A percentile compares a stretch with the other conserved stretches of the same genome.
Conservation (phyloP, 1,140 invertebrate species). For the Melipona quadrifasciata region DNA sequence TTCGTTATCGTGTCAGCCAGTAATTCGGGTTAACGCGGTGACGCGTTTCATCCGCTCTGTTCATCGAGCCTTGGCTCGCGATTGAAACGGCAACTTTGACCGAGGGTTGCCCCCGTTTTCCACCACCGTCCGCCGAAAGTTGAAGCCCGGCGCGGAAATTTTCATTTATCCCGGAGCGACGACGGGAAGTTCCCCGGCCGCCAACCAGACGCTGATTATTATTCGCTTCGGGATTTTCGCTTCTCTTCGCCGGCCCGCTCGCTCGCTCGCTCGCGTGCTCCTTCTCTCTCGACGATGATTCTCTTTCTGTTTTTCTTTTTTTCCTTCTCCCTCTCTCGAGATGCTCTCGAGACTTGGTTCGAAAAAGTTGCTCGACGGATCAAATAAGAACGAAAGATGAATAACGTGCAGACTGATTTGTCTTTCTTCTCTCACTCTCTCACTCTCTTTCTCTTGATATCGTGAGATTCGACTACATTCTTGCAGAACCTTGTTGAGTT, state of each 20-base stretch:
- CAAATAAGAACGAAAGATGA: neutral
- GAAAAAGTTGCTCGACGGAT: neutral
- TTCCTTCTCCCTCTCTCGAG: no score
- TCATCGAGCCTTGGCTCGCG: neutral
- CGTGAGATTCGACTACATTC: no score
- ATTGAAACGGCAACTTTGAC: conserved; percentile 34
- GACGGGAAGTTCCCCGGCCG: neutral
- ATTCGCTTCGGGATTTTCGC: neutral
- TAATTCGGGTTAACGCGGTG: neutral
- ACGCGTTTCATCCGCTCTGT: neutral
- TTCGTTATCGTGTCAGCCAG: neutral
- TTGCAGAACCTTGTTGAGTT: no score
- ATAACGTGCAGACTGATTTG: neutral
- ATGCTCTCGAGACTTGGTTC: no score
- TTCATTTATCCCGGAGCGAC: conserved; percentile 11
- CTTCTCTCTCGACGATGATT: neutral
- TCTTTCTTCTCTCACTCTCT: neutral
- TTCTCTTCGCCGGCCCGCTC: neutral
- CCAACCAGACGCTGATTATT: neutral
- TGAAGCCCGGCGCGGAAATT: neutral
- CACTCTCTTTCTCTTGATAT: no score
- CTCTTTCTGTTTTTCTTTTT: neutral
- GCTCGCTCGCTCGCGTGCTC: no score
- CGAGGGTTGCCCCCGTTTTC: conserved; percentile 2
- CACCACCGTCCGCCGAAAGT: neutral